Conservation (phyloP, 2,113 vertebrate species). For the human region DNA sequence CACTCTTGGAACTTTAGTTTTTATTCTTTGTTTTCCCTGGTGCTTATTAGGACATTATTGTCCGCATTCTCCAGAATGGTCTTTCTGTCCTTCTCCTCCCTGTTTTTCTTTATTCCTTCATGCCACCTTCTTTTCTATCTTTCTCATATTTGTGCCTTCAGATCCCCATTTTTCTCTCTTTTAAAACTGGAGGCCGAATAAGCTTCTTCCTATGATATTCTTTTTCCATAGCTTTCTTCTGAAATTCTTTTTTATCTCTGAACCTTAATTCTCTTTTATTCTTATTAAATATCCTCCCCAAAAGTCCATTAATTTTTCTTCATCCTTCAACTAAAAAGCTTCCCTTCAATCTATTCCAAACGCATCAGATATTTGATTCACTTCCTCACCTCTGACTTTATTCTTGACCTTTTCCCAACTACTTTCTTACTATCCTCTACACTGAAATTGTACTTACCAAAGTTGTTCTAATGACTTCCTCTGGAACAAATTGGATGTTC, state of each 20-base stretch:
- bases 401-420: constrained; percentile 43
- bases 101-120: not conserved
- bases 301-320: constrained; percentile 58
- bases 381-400: constrained; percentile 50
- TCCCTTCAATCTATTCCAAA: constrained; percentile 33
- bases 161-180: not conserved
- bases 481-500: constrained; percentile 57
- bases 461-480: constrained; percentile 63
- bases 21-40: not conserved
- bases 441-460: constrained; percentile 46
- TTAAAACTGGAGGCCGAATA: not conserved
- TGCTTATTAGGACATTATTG: not conserved
- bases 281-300: not conserved
- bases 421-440: constrained; percentile 13
- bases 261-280: constrained; percentile 51
- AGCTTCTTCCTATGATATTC: not conserved
- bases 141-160: not conserved
- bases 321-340: constrained; percentile 49
- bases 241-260: constrained; percentile 45
- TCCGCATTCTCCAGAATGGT: not conserved
- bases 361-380: constrained; percentile 43
- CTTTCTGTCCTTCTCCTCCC: not conserved
- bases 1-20: not conserved
- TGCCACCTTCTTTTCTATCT: not conserved
- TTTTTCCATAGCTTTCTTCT: not conserved